Evolutionary conservation across 2,797 vertebrate genomes (phyloP), one percentile per base, ranked within the genome.

Genomic region (Diceros bicornis): DNA sequence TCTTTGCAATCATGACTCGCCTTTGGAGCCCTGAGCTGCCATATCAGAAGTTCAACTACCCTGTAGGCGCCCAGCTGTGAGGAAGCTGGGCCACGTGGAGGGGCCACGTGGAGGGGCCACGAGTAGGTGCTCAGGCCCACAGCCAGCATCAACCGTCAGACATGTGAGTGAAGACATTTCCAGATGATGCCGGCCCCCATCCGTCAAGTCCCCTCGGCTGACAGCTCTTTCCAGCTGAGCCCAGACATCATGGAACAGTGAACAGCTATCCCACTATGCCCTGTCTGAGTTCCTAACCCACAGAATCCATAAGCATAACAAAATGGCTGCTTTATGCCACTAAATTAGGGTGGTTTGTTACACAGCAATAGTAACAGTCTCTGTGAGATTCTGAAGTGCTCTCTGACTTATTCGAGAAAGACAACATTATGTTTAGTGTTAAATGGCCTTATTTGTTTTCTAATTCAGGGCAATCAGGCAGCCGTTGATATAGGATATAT

Each of bases 361-460:
- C 52, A 82, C 7, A 34, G 77, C 88, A 64, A 91, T 18, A 62
- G 57, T 50, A 52, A 93, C 52, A 23, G 55, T 86, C 47, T 94
- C 79, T 86, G 87, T 89, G 92, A 85, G 87, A 77, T 64, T 66
- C 89, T 62, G 32, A 91, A 75, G 62, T 61, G 68, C 29, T 57
- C 61, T 90, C 88, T 95, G 91, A 62, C 50, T 96, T 50, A 71
- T 37, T 61, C 59, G 52, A 89, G 89, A 96, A 97, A 92, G 86
- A 83, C 25, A 82, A 72, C 32, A 47, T 97, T 90, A 71, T 89
- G 66, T 89, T 92, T 84, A 32, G 55, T 82, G 23, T 74, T 92
- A 83, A 94, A 29, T 44, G 57, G 41, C 81, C 61, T 88, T 59
- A 91, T 96, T 95, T 94, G 57, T 92, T 94, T 92, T 91, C 85